phyloP scores from a whole-genome alignment of 2,888 invertebrate species.

The Machimus rusticus region DNA sequence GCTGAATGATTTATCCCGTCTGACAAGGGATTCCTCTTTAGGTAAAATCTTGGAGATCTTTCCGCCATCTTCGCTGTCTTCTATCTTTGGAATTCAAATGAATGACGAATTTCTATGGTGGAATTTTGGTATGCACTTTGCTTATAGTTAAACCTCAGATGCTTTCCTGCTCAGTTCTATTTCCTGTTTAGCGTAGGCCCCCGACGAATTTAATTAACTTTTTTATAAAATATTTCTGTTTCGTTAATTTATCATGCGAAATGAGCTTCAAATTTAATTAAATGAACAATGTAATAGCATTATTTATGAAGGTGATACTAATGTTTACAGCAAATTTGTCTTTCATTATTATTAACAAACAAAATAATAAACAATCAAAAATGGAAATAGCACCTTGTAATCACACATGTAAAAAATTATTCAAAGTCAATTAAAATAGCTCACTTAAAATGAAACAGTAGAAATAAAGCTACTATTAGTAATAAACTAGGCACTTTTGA shows the following conservation, averaged over 20 bases:
- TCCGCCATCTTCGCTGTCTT: background rate
- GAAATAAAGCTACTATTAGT: too few species aligned
- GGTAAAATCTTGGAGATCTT: background rate
- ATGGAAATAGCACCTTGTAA: too few species aligned
- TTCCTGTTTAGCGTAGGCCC: background rate
- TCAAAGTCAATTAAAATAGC: too few species aligned
- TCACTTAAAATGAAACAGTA: too few species aligned
- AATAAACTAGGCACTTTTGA: too few species aligned
- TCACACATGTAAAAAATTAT: too few species aligned
- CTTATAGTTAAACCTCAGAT: background rate
- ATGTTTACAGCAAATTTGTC: too few species aligned
- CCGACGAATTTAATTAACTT: background rate
- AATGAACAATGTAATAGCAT: too few species aligned
- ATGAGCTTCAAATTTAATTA: background rate
- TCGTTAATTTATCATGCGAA: background rate
- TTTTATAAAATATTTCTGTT: background rate
- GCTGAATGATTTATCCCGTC: constrained; percentile 24
- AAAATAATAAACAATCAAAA: too few species aligned
- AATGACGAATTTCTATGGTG: background rate
- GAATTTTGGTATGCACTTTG: constrained; percentile 1
- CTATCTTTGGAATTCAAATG: constrained; percentile 15
- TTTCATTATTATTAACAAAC: too few species aligned
- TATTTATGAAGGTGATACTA: too few species aligned
- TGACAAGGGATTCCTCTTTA: constrained; percentile 15
- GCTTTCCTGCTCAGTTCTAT: background rate